These are phyloP conservation scores for Tipula vernalis DNA, from an alignment of 2,888 invertebrate species.

Conservation along the genomic window DNA sequence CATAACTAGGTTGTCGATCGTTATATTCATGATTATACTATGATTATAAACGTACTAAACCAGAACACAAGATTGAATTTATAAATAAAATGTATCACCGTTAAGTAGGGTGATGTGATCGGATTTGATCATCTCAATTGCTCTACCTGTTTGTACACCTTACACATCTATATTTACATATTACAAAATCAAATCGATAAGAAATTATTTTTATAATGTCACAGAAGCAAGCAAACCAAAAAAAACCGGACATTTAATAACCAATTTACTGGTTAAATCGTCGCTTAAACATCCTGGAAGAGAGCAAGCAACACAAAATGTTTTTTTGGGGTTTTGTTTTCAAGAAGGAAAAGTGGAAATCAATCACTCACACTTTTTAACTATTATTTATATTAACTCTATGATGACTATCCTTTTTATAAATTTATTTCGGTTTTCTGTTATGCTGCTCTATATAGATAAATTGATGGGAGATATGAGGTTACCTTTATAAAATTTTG, in stretches of 20 bases:
- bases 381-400: neutral
- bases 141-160: neutral
- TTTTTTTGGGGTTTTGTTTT: neutral
- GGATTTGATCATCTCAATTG: neutral
- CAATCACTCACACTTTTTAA: neutral
- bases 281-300: neutral
- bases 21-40: too few relatives aligned
- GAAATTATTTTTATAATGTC: neutral
- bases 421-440: neutral
- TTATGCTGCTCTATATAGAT: neutral
- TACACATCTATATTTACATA: too few relatives aligned
- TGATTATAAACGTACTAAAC: too few relatives aligned
- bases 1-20: neutral
- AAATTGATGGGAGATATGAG: neutral
- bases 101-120: neutral
- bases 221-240: neutral
- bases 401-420: neutral
- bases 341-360: neutral
- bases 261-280: neutral
- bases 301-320: neutral
- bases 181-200: neutral
- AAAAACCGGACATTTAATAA: neutral
- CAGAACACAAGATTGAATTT: neutral
- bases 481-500: neutral
- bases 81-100: neutral